Evolutionary conservation across 1,140 invertebrate species (phyloP).

Genomic region (Hypsibius dujardini): DNA sequence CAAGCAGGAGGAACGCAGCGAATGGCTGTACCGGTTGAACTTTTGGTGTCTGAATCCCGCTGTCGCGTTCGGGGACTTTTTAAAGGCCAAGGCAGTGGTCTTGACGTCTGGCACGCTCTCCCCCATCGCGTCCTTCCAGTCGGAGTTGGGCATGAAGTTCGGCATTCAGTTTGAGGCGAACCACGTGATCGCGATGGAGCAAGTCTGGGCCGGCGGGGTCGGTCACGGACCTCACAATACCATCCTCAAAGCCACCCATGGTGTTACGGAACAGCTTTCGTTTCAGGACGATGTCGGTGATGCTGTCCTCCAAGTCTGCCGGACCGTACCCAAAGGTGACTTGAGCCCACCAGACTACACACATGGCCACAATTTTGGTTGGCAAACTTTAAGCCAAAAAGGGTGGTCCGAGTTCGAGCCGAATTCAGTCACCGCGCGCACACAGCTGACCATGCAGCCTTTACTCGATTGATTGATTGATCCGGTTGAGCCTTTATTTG

Average conservation of each 20-base stretch:
- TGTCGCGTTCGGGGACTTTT: conserved; percentile 38
- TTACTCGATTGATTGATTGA: no score
- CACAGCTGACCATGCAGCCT: no score
- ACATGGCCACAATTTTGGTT: no score
- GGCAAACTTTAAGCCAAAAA: no score
- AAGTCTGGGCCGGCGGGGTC: conserved; percentile 52
- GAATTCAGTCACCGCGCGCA: no score
- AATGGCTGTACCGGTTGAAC: conserved; percentile 31
- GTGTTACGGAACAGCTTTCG: conserved; percentile 35
- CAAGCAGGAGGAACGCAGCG: conserved; percentile 15
- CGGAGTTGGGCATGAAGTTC: conserved; percentile 51
- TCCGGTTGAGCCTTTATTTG: no score
- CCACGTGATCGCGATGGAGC: conserved; percentile 46
- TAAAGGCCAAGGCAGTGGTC: not conserved
- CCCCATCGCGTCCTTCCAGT: conserved; percentile 49
- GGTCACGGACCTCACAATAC: conserved; percentile 38
- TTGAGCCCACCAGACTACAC: no score
- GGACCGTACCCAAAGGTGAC: conserved; percentile 45
- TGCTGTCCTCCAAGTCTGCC: conserved; percentile 42
- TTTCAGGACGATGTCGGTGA: conserved; percentile 51
- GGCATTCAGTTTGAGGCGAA: conserved; percentile 44
- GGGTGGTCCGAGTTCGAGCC: no score
- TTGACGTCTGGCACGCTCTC: conserved; percentile 40
- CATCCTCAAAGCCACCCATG: conserved; percentile 40
- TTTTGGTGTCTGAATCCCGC: conserved; percentile 56